Base-by-base conservation (phyloP, 2,797 vertebrate species). In the Periparus ater region DNA sequence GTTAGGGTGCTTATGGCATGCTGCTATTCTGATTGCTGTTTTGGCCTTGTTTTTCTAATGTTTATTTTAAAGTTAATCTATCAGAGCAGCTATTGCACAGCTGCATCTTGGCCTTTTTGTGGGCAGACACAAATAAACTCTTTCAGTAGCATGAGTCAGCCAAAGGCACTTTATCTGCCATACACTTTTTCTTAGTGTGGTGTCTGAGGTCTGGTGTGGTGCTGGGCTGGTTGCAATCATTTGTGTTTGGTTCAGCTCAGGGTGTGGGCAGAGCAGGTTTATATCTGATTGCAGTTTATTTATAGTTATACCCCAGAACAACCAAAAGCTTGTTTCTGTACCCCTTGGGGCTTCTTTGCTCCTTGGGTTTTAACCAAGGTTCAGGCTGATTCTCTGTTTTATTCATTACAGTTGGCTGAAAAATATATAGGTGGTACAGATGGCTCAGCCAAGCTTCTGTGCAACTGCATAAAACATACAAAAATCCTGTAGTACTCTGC, bases 361-460 rank as follows among this genome's bases (percentile, higher is more conserved):
- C 48, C 88, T 94, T 84, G 93, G 88, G 85, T 96, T 95, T 96
- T 95, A 91, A 95, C 92, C 86, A 74, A 85, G n/a, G 23, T 70
- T 93, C 42, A 32, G 45, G 17, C 74, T 2, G 22, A 87, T 92
- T 96, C 86, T 96, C 95, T 96, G 3, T 96, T 95, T 96, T 95
- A 96, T 88, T 96, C 95, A 96, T 32, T 92, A 55, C 84, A 94
- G 80, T 95, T 77, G 81, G 32, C 80, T 96, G 54, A 78, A 93
- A 89, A 78, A 34, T 58, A 21, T 34, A 83, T 95, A 90, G 88
- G 88, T 82, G 91, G 45, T 96, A 91, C 91, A 97, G 91, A 92
- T 95, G 92, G 85, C 62, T 91, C 80, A 95, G 84, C 61, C 88
- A 93, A 89, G 62, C 78, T 90, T 88, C 76, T 72, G 54, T 91